Conservation (phyloP, 2,797 vertebrate species). For the Gymnoscopelus braueri region DNA sequence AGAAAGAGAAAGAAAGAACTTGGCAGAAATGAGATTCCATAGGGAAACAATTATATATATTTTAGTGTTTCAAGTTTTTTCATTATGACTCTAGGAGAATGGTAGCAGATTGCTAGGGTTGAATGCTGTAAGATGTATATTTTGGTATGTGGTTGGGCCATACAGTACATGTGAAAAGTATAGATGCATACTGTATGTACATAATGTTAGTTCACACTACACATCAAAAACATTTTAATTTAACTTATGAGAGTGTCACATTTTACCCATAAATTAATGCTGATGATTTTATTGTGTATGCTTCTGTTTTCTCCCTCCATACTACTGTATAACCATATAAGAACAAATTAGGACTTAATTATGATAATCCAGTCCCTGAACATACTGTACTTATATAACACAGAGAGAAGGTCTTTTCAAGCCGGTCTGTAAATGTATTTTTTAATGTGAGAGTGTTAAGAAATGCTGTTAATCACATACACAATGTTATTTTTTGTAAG, state of each 20-base stretch:
- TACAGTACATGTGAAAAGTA: too few species aligned
- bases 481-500: slow-evolving; percentile 69
- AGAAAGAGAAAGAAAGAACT: not conserved
- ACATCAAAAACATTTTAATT: too few species aligned
- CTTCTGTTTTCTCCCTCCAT: not conserved
- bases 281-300: not conserved
- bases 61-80: too few species aligned
- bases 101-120: too few species aligned
- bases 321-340: slow-evolving; percentile 35
- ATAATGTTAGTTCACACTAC: too few species aligned
- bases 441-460: slow-evolving; percentile 69
- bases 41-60: too few species aligned
- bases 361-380: slow-evolving; percentile 29
- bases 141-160: too few species aligned
- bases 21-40: too few species aligned
- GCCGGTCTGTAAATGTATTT: slow-evolving; percentile 55
- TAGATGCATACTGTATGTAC: too few species aligned
- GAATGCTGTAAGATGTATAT: too few species aligned
- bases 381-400: slow-evolving; percentile 51
- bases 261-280: not conserved
- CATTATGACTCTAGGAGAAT: too few species aligned
- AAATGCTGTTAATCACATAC: slow-evolving; percentile 66
- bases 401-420: slow-evolving; percentile 57
- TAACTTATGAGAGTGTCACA: too few species aligned
- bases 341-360: slow-evolving; percentile 29